These are phyloP conservation scores for Lissonota sp. DNA, from an alignment of 2,888 invertebrate species.

Conservation along the genomic window DNA sequence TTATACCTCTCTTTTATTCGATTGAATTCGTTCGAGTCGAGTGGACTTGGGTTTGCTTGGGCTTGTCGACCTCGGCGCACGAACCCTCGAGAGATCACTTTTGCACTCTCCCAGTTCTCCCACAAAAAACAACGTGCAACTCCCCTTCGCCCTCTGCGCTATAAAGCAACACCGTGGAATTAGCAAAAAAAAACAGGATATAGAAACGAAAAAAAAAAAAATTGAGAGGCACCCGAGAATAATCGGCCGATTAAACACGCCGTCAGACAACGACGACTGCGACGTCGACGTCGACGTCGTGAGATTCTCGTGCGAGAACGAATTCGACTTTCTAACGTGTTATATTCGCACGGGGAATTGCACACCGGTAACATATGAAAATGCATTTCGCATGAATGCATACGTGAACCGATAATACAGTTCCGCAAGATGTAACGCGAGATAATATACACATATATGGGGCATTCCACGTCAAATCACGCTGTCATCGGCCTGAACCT, in stretches of 20 bases:
- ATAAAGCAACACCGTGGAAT: neutral
- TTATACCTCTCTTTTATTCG: slow-evolving; percentile 36
- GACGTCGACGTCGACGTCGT: slow-evolving; percentile 23
- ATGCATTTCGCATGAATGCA: slow-evolving; percentile 46
- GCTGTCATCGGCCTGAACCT: too few species aligned
- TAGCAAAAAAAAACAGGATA: neutral
- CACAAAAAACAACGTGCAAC: slow-evolving; percentile 19
- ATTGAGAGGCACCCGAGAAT: slow-evolving; percentile 35
- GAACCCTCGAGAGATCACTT: slow-evolving; percentile 43
- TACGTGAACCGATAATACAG: slow-evolving; percentile 36
- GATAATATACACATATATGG: neutral
- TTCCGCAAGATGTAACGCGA: slow-evolving; percentile 57
- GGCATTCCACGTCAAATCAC: too few species aligned
- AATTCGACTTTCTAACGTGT: slow-evolving; percentile 64
- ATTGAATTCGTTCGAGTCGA: slow-evolving; percentile 62
- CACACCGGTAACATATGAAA: slow-evolving; percentile 30
- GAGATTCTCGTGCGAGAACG: slow-evolving; percentile 60
- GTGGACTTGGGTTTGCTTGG: slow-evolving; percentile 50
- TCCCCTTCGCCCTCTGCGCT: neutral
- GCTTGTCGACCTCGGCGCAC: slow-evolving; percentile 60
- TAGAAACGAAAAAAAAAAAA: slow-evolving; percentile 10
- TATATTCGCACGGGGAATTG: slow-evolving; percentile 30
- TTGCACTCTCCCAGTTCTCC: slow-evolving; percentile 14
- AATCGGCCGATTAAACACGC: slow-evolving; percentile 58
- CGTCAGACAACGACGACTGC: slow-evolving; percentile 18